Percentiles rank a stretch among this genome's conserved stretches.
Conservation (phyloP, 1,140 invertebrate genomes). For the Drosophila elegans region DNA sequence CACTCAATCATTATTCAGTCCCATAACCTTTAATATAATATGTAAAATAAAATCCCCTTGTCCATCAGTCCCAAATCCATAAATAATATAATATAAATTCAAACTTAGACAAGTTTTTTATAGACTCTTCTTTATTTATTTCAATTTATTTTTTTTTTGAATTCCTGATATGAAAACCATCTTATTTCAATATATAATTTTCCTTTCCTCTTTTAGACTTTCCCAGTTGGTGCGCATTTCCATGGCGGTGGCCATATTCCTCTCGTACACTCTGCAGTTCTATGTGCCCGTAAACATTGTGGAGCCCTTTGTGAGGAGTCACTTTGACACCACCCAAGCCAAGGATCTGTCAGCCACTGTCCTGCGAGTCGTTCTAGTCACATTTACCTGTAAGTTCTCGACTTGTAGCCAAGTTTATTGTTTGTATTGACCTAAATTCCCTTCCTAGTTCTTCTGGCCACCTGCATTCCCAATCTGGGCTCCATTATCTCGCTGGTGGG, state of each 20-base stretch:
- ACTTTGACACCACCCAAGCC: constrained; percentile 87
- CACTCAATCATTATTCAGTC: too few species aligned
- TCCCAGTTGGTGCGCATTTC: constrained; percentile 92
- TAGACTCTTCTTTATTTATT: too few species aligned
- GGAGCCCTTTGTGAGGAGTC: constrained; percentile 90
- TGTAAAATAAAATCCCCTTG: too few species aligned
- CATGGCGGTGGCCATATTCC: constrained; percentile 94
- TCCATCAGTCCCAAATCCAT: too few species aligned
- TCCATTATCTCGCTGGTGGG: constrained; percentile 96
- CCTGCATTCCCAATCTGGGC: constrained; percentile 93
- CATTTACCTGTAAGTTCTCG: constrained; percentile 91
- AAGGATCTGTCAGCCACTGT: constrained; percentile 88
- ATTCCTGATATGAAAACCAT: too few species aligned
- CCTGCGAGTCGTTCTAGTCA: constrained; percentile 89
- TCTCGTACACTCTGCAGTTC: constrained; percentile 95
- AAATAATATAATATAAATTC: too few species aligned
- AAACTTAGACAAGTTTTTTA: too few species aligned
- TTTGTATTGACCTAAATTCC: neutral
- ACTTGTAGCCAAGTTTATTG: neutral
- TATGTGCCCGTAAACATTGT: constrained; percentile 96
- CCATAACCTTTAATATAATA: too few species aligned
- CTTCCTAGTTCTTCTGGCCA: constrained; percentile 91
- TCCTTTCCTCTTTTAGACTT: constrained; percentile 86
- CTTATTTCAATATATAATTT: too few species aligned
- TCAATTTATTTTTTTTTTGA: too few species aligned